Evolutionary conservation across 2,797 vertebrate species (phyloP).

Genomic region (Pseudochirops cupreus): DNA sequence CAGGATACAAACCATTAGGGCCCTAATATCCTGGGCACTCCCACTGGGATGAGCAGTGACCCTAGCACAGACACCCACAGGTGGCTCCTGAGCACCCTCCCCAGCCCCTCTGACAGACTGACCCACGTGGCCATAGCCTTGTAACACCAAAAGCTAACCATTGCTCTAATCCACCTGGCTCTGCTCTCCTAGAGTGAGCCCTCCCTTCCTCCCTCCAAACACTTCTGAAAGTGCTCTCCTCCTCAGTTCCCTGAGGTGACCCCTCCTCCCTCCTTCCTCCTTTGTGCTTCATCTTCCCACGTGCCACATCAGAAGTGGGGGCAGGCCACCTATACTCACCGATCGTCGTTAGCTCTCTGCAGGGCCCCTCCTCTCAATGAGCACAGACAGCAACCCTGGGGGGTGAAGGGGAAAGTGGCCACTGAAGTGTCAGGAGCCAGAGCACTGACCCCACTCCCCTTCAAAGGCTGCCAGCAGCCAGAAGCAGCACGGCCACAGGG

Average conservation of each 20-base stretch:
- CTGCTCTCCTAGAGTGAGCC: neutral
- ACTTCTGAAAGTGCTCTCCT: too few species aligned
- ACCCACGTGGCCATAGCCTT: neutral
- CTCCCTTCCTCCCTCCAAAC: too few species aligned
- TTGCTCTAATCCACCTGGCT: neutral
- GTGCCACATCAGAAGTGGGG: neutral
- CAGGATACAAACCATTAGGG: neutral
- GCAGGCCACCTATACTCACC: conserved; percentile 84
- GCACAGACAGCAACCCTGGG: conserved; percentile 97
- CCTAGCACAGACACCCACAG: neutral
- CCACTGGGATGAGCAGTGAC: neutral
- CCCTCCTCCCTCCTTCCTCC: neutral
- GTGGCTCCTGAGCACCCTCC: neutral
- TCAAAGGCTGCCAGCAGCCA: neutral
- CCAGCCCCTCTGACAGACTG: neutral
- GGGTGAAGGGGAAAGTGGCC: conserved; percentile 31
- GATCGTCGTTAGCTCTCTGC: conserved; percentile 96
- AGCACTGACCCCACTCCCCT: neutral
- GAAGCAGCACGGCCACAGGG: neutral
- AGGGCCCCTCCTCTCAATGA: conserved; percentile 96
- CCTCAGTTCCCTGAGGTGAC: too few species aligned
- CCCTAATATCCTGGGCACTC: neutral
- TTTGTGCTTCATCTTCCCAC: neutral
- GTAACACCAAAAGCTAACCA: neutral
- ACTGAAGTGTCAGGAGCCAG: neutral